Percentiles rank a stretch among this genome's conserved stretches.
Conservation (phyloP, 2,113 vertebrate species). For the Cranoglanis bouderius region DNA sequence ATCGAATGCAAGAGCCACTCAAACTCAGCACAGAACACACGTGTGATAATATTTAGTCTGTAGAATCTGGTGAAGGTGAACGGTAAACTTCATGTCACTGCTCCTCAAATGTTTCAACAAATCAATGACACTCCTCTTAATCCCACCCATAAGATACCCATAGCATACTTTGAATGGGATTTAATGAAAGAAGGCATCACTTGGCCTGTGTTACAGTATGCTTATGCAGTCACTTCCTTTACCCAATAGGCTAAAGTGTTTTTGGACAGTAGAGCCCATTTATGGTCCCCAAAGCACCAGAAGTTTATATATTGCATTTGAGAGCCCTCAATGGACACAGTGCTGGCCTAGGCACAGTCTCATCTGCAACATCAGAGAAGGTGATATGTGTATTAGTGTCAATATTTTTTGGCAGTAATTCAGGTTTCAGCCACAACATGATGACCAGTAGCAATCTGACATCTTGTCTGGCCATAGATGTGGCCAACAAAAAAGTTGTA, state of each 20-base stretch:
- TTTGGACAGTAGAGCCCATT: neutral
- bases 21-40: neutral
- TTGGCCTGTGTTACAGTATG: neutral
- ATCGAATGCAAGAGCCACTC: neutral
- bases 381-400: neutral
- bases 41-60: neutral
- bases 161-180: neutral
- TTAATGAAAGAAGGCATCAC: neutral
- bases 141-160: neutral
- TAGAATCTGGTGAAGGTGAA: neutral
- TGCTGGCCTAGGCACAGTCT: too few species aligned
- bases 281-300: neutral
- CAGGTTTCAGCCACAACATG: neutral
- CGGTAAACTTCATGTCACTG: neutral
- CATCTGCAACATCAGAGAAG: neutral
- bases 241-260: neutral
- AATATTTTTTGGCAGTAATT: neutral
- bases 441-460: neutral
- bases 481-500: neutral
- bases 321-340: neutral
- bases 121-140: neutral
- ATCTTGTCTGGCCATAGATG: neutral
- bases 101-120: neutral
- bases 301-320: neutral
- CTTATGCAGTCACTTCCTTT: neutral